phyloP scores from a whole-genome alignment of 2,797 vertebrate species.

The Phrynocephalus forsythii region DNA sequence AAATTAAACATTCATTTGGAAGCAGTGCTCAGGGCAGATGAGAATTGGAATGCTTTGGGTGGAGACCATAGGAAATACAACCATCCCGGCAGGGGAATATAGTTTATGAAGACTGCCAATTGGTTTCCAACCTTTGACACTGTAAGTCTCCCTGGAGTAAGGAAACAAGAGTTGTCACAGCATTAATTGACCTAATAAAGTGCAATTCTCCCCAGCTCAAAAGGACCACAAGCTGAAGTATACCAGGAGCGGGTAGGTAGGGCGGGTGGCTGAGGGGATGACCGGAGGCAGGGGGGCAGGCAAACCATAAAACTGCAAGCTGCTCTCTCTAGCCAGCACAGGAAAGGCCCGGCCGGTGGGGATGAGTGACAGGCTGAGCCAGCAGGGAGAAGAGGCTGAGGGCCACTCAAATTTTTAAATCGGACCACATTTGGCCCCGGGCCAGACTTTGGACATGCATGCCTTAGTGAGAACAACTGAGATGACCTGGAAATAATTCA shows the following conservation, averaged over 20 bases:
- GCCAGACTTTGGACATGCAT: background rate
- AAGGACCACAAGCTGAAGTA: background rate
- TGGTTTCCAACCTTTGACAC: background rate
- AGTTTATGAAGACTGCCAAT: background rate
- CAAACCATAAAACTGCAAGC: too few species aligned
- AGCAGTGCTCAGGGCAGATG: background rate
- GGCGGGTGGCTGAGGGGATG: too few species aligned
- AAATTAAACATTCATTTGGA: accelerated
- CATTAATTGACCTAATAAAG: background rate
- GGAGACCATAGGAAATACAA: background rate
- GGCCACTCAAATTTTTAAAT: too few species aligned
- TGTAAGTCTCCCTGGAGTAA: background rate
- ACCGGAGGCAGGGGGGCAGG: too few species aligned
- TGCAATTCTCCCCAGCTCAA: background rate
- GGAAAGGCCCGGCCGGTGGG: too few species aligned
- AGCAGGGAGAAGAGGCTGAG: too few species aligned
- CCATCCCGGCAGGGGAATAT: background rate
- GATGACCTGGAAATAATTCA: background rate
- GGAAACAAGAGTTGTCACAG: background rate
- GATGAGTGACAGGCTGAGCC: too few species aligned
- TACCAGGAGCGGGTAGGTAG: too few species aligned
- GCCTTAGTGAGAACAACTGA: background rate
- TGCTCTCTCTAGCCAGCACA: too few species aligned
- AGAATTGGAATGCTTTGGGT: background rate
- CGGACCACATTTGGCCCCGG: too few species aligned